These are phyloP conservation scores for Tyrannus savana DNA, from an alignment of 2,113 vertebrate genomes.

Conservation along the genomic window DNA sequence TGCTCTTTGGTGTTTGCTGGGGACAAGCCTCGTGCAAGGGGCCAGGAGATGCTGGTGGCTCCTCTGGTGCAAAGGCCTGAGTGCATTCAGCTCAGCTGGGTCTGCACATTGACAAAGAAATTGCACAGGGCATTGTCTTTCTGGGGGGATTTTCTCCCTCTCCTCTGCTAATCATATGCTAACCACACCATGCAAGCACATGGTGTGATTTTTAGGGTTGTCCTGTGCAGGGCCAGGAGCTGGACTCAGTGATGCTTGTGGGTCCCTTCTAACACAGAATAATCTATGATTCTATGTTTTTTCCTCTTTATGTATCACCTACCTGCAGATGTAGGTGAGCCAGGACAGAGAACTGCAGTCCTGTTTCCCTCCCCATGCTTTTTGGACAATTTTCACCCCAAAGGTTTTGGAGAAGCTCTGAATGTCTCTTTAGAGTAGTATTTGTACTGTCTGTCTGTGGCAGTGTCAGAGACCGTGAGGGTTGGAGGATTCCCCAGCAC, in stretches of 20 bases:
- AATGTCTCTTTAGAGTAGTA: neutral
- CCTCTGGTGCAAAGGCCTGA: neutral
- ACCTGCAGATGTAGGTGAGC: neutral
- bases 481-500: neutral
- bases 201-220: neutral
- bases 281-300: neutral
- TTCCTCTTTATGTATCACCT: neutral
- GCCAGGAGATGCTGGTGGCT: neutral
- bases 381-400: neutral
- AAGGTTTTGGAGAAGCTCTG: neutral
- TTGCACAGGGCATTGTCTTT: accelerated
- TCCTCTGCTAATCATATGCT: too few species aligned
- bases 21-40: neutral
- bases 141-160: neutral
- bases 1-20: accelerated
- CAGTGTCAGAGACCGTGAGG: accelerated
- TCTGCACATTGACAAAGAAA: neutral
- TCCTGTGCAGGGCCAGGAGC: neutral
- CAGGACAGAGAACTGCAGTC: neutral
- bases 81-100: neutral
- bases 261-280: neutral
- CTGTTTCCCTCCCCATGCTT: neutral
- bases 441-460: neutral
- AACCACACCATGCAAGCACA: neutral
- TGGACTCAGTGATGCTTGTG: neutral